Base-by-base conservation (phyloP, 2,113 vertebrate species). In the Varanus komodoensis region DNA sequence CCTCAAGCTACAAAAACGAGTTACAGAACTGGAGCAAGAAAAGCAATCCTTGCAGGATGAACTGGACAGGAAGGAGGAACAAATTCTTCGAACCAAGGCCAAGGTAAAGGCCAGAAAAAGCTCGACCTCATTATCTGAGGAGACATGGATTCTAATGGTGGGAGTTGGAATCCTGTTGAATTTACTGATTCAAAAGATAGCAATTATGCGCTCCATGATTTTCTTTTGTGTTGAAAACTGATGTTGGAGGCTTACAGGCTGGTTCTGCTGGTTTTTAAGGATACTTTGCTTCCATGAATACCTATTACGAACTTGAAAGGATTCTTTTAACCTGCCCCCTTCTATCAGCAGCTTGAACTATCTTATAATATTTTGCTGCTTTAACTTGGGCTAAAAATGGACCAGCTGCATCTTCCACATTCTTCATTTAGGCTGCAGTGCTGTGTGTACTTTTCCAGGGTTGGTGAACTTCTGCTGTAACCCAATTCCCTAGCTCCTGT, bases 1-100 rank as follows among this genome's bases (percentile, higher is more conserved):
- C 95, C 98, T 99, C 94, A 99, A 99, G 96, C 98, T 99, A 90
- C 99, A 99, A 97, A 99, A 99, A 96, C 97, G 99, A 15, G 98
- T 99, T 73, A 98, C 98, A 0, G 99, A 99, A 89, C 96, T 99
- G 92, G 99, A 99, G 96, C 98, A 99, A 92, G 99, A 99, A 92
- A 99, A 99, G 93, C 99, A 99, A 81, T 96, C 97, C 71, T 97
- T 99, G 95, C 99, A 99, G 95, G 98, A 99, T 92, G 99, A 99
- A 19, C 97, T 99, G 92, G 99, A 99, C 95, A 98, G 97, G 96
- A 98, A 98, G 89, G 99, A 99, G 74, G 99, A 99, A 7, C 98
- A 99, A 96, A 97, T 98, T 94, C 98, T 98, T 84, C 98, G 98
- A 90, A 98, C 98, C 93, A 99, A 98, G 95, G 98, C 98, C 52